Evolutionary conservation across 2,113 vertebrate genomes (phyloP).

Genomic region (Polypterus senegalus): DNA sequence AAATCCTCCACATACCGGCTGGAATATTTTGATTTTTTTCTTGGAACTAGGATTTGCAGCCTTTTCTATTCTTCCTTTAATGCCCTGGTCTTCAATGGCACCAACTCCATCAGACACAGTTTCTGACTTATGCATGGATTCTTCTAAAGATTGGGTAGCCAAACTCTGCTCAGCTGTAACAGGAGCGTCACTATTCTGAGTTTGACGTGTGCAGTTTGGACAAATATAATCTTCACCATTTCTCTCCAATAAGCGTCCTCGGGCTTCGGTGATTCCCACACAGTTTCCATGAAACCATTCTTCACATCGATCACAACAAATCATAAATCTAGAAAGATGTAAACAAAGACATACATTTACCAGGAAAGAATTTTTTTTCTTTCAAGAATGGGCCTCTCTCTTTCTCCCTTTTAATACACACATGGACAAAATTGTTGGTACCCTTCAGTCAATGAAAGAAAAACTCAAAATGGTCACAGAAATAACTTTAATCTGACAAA

Average conservation of each 20-base stretch:
- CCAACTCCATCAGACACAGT: slow-evolving; percentile 47
- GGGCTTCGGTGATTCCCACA: slow-evolving; percentile 70
- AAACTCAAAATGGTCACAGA: no score
- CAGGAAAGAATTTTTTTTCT: no score
- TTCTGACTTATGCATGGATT: slow-evolving; percentile 43
- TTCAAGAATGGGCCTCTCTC: no score
- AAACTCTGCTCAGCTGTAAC: slow-evolving; percentile 28
- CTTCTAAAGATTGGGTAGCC: slow-evolving; percentile 24
- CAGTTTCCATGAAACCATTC: slow-evolving; percentile 88
- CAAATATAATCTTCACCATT: slow-evolving; percentile 76
- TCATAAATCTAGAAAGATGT: slow-evolving; percentile 69
- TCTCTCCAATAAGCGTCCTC: slow-evolving; percentile 58
- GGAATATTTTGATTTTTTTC: slow-evolving; percentile 98
- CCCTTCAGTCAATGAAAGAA: no score
- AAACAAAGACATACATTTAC: no score
- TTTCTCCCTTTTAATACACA: no score
- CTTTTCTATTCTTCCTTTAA: slow-evolving; percentile 64
- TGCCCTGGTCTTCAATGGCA: slow-evolving; percentile 56
- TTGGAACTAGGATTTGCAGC: slow-evolving; percentile 84
- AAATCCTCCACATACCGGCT: slow-evolving; percentile 68
- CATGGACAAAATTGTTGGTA: no score
- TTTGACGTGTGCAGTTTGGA: slow-evolving; percentile 69
- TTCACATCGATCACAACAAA: slow-evolving; percentile 82
- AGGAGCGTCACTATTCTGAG: slow-evolving; percentile 46
- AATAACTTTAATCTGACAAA: no score